Conservation (phyloP, 2,113 vertebrate species). For the Symphodus melops region DNA sequence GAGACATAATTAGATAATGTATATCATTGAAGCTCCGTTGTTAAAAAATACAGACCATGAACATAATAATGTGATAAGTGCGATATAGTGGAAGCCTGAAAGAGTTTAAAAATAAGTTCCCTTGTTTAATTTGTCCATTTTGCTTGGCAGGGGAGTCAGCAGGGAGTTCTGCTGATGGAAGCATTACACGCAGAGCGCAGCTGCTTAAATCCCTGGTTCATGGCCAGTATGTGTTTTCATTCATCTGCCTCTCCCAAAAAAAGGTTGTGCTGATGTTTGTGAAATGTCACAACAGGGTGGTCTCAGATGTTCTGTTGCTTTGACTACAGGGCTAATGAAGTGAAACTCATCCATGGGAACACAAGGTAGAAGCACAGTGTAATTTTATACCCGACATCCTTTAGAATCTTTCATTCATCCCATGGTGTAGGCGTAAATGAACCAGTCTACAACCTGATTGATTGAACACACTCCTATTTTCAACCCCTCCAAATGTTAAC, state of each 20-base stretch:
- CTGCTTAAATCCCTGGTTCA: slow-evolving; percentile 52
- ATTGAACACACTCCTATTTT: not conserved
- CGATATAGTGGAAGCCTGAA: not conserved
- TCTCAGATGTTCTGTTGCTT: slow-evolving; percentile 50
- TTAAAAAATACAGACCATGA: too few relatives aligned
- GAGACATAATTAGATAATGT: too few relatives aligned
- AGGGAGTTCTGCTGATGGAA: slow-evolving; percentile 31
- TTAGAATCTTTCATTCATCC: not conserved
- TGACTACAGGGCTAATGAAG: slow-evolving; percentile 41
- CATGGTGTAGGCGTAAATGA: not conserved
- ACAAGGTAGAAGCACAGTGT: not conserved
- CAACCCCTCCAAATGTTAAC: not conserved
- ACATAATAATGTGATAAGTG: too few relatives aligned
- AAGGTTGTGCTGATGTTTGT: slow-evolving; percentile 38
- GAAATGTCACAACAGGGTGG: slow-evolving; percentile 50
- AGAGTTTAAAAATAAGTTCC: not conserved
- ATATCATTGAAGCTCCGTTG: too few relatives aligned
- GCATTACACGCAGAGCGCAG: slow-evolving; percentile 60
- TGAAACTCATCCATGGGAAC: slow-evolving; percentile 21
- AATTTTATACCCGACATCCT: slow-evolving; percentile 11
- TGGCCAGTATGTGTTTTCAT: slow-evolving; percentile 60
- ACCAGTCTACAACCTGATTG: not conserved
- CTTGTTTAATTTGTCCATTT: slow-evolving; percentile 8
- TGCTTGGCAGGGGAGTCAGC: not conserved
- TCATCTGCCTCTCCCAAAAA: slow-evolving; percentile 37